Conservation (phyloP, 2,888 invertebrate species). For the Scaptodrosophila latifasciaeformis region DNA sequence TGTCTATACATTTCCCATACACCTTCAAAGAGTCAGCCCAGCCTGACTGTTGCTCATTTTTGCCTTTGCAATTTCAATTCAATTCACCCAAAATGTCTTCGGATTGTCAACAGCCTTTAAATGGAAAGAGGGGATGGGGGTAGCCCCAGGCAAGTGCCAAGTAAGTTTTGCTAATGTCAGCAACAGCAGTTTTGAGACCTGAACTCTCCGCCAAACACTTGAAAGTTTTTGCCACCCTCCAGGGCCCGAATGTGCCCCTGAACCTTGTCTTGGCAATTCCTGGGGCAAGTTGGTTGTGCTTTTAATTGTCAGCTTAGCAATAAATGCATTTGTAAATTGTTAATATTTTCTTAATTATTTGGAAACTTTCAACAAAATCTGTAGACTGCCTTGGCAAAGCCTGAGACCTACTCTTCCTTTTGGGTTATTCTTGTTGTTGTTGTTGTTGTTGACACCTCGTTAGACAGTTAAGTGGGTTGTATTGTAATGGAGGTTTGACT, state of each 20-base stretch:
- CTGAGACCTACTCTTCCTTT: too few relatives aligned
- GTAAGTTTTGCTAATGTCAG: slow-evolving; percentile 33
- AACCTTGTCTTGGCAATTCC: background rate
- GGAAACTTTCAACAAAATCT: background rate
- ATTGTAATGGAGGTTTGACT: too few relatives aligned
- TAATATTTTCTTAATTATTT: slow-evolving; percentile 64
- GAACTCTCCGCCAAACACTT: background rate
- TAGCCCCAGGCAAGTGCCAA: slow-evolving; percentile 3
- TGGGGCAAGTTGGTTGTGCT: slow-evolving; percentile 1
- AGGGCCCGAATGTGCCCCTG: too few relatives aligned
- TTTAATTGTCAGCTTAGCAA: slow-evolving; percentile 38
- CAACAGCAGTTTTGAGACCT: slow-evolving; percentile 25
- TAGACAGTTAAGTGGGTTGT: too few relatives aligned
- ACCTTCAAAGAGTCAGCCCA: too few relatives aligned
- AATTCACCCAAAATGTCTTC: slow-evolving; percentile 42
- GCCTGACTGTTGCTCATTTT: slow-evolving; percentile 23
- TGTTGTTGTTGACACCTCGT: too few relatives aligned
- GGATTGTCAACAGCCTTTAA: slow-evolving; percentile 48
- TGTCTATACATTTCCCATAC: too few relatives aligned
- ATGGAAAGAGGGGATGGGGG: too few relatives aligned
- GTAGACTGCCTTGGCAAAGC: too few relatives aligned
- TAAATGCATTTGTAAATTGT: slow-evolving; percentile 25
- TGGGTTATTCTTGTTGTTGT: too few relatives aligned
- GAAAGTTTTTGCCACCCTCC: too few relatives aligned
- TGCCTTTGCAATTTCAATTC: slow-evolving; percentile 43